Conservation (phyloP, 2,797 vertebrate species). For the Phataginus tetradactyla region DNA sequence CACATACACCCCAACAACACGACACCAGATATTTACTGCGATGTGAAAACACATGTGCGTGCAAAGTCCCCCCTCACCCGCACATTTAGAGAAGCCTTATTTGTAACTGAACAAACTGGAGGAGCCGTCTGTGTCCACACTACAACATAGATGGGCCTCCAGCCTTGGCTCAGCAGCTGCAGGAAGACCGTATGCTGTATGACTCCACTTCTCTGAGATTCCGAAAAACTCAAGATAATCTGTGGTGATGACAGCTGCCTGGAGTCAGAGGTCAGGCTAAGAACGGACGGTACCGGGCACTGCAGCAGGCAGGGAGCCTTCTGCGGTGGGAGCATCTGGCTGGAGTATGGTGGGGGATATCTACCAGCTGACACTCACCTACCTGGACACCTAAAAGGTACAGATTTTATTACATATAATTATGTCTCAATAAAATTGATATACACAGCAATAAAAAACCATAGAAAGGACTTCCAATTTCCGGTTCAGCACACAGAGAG, state of each 20-base stretch:
- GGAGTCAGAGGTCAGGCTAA: no score
- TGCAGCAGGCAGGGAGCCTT: not conserved
- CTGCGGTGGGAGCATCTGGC: not conserved
- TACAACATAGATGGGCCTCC: not conserved
- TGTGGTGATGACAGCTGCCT: fast-evolving
- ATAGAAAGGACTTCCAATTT: not conserved
- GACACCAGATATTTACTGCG: no score
- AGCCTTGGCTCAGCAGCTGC: no score
- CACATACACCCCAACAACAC: fast-evolving
- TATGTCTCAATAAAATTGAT: not conserved
- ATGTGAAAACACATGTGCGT: not conserved
- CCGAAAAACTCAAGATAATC: not conserved
- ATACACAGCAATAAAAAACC: not conserved
- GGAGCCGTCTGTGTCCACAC: no score
- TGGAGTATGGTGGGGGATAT: fast-evolving
- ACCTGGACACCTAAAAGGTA: not conserved
- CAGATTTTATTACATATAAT: not conserved
- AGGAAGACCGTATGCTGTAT: fast-evolving
- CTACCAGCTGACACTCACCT: not conserved
- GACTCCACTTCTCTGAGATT: no score
- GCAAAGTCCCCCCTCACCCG: fast-evolving
- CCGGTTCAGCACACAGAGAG: not conserved
- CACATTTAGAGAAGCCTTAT: fast-evolving
- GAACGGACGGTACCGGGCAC: no score
- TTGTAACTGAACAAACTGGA: no score